Evolutionary conservation across 2,113 vertebrate species (phyloP), one percentile per base, ranked within the genome.

Genomic region (Siniperca knerii): DNA sequence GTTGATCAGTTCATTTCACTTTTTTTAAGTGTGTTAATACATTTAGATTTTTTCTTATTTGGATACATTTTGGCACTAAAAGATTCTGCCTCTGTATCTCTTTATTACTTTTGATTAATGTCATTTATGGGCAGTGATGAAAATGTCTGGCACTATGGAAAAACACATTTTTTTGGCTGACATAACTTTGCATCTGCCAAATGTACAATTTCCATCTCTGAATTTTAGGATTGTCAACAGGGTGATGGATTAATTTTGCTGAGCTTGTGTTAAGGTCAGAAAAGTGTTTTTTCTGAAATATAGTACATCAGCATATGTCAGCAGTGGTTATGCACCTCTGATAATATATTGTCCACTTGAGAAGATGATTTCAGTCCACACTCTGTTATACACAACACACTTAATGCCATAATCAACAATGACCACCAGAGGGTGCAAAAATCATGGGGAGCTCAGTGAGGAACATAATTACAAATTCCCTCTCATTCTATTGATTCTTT

Each of bases 361-460:
- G n/a, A 25, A 15, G 16, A 21, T 35, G 35, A 58, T 67, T 89
- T 65, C 23, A 54, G 35, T 11, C 9, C 25, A 3, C 46, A 61
- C 4, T 29, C 18, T 50, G 7, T 42, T 78, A 37, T 23, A 13
- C 16, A 12, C 4, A 18, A 35, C 18, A 48, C 33, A 44, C 16
- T 15, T 35, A 35, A 23, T 37, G 61, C 42, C 16, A 54, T 68
- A 25, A 48, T 70, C 13, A 35, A 8, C 18, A 76, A 60, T 12
- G 33, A 23, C 90, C 94, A 93, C 90, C 82, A 94, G 95, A 88
- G 91, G 94, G 92, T 57, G 86, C 80, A 90, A 76, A 37, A 64
- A 52, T 60, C 55, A 81, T 11, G 69, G 25, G 37, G 25, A 76
- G 25, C 18, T 23, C 37, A 79, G 8, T 77, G 68, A 84, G 20